Percentiles rank a stretch among this genome's conserved stretches.
These are phyloP conservation scores for Porites lutea DNA, from an alignment of 64 coral and sea anemone species.

Conservation along the genomic window DNA sequence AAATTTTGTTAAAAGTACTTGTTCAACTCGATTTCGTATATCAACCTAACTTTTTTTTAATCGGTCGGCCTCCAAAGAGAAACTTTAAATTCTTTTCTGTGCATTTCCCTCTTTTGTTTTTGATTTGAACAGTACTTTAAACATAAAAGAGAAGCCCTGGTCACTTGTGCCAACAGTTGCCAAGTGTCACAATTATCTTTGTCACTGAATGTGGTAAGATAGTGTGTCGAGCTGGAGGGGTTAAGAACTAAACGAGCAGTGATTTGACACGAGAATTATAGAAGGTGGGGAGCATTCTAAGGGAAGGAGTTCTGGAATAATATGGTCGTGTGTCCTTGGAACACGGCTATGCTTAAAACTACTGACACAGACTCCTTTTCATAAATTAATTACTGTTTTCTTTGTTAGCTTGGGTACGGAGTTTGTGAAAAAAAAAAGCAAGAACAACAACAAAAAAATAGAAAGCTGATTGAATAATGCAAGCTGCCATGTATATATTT, in stretches of 20 bases:
- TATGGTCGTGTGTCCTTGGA: neutral
- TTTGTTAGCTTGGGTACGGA: neutral
- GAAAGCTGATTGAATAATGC: conserved; percentile 14
- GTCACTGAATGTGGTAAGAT: neutral
- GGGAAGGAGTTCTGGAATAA: neutral
- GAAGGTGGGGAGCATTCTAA: too few relatives aligned
- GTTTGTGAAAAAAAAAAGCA: conserved; percentile 11
- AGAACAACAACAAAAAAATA: neutral
- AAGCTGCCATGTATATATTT: neutral
- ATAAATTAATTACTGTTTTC: conserved; percentile 32
- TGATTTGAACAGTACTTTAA: neutral
- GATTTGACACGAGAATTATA: neutral
- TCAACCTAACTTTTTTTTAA: neutral
- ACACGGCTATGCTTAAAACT: neutral
- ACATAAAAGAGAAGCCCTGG: neutral
- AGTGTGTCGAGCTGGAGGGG: conserved; percentile 13
- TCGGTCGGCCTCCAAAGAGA: neutral
- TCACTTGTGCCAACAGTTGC: neutral
- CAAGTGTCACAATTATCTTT: neutral
- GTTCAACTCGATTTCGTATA: neutral
- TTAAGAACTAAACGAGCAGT: neutral
- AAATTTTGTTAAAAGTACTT: conserved; percentile 1
- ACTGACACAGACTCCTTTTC: neutral
- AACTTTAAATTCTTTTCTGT: neutral
- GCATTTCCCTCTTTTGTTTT: conserved; percentile 5